These are phyloP conservation scores for Drosophila affinis DNA, from an alignment of 2,888 invertebrate species.

Conservation along the genomic window DNA sequence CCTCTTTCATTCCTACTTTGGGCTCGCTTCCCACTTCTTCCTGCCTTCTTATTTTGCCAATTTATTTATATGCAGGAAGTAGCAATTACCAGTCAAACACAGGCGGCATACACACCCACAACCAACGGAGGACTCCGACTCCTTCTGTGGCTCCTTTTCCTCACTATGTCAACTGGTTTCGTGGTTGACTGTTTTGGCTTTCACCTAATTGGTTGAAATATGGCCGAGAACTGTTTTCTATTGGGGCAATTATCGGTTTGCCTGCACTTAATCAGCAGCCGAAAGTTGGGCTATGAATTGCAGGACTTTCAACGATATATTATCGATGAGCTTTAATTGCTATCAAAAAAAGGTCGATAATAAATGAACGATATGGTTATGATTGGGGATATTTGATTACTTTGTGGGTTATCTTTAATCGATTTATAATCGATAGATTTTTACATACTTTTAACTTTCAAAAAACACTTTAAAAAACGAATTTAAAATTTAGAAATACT, in stretches of 20 bases:
- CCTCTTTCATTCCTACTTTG: conserved; percentile 9
- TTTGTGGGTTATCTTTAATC: too few species aligned
- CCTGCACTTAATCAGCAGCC: conserved; percentile 37
- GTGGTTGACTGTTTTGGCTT: conserved; percentile 27
- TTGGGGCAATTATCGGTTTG: conserved; percentile 36
- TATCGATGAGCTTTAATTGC: conserved; percentile 1
- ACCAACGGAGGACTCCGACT: conserved; percentile 1
- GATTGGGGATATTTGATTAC: background rate
- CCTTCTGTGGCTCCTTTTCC: background rate
- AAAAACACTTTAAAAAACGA: too few species aligned
- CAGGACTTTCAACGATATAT: background rate
- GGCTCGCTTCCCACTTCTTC: conserved; percentile 24
- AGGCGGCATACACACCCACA: conserved; percentile 30
- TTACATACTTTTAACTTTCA: too few species aligned
- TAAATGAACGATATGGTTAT: background rate
- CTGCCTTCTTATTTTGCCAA: conserved; percentile 48
- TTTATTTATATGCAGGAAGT: conserved; percentile 67
- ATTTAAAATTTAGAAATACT: too few species aligned
- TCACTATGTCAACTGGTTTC: conserved; percentile 40
- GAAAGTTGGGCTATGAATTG: conserved; percentile 13
- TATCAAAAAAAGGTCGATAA: background rate
- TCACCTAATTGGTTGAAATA: conserved; percentile 44
- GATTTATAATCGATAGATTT: background rate
- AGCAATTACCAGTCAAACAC: conserved; percentile 64
- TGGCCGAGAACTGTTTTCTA: conserved; percentile 24